Conservation (phyloP, 2,797 vertebrate species). For the Dallia pectoralis region DNA sequence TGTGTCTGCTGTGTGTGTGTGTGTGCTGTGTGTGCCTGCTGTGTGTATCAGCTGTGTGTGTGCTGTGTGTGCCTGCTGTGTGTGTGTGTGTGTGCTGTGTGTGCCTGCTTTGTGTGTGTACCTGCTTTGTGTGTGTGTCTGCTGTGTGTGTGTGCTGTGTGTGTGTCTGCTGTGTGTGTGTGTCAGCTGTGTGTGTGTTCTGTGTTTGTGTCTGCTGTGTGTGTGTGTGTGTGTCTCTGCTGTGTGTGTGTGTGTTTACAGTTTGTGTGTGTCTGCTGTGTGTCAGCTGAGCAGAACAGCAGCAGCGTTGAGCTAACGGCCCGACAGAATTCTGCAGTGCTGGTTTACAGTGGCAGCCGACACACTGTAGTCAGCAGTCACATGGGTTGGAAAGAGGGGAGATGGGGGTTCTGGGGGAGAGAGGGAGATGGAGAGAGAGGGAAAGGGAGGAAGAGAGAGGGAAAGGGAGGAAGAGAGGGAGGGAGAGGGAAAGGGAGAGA, state of each 20-base stretch:
- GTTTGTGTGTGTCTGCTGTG: slow-evolving; percentile 25
- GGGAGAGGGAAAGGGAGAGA: slow-evolving; percentile 35
- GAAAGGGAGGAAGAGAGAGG: slow-evolving; percentile 23
- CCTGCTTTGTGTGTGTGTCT: neutral
- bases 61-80: slow-evolving; percentile 26
- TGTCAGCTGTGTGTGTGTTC: too few relatives aligned
- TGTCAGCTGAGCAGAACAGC: slow-evolving; percentile 52
- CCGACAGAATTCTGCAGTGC: slow-evolving; percentile 73
- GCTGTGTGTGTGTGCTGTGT: slow-evolving; percentile 53
- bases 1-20: slow-evolving; percentile 39
- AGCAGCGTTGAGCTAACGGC: slow-evolving; percentile 53
- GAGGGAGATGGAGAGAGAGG: slow-evolving; percentile 29
- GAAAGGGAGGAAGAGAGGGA: slow-evolving; percentile 17
- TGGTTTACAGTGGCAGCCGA: slow-evolving; percentile 54
- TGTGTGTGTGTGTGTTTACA: too few relatives aligned
- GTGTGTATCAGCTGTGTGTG: too few relatives aligned
- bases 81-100: slow-evolving; percentile 21
- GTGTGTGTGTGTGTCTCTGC: neutral
- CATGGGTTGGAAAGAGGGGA: slow-evolving; percentile 46
- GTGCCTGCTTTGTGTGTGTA: too few relatives aligned
- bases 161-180: too few relatives aligned
- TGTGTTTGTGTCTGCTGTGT: too few relatives aligned
- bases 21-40: neutral
- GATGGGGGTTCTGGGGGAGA: slow-evolving; percentile 38
- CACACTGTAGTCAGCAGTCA: slow-evolving; percentile 45